Evolutionary conservation across 2,888 invertebrate genomes (phyloP).

Genomic region (Coremacera marginata): DNA sequence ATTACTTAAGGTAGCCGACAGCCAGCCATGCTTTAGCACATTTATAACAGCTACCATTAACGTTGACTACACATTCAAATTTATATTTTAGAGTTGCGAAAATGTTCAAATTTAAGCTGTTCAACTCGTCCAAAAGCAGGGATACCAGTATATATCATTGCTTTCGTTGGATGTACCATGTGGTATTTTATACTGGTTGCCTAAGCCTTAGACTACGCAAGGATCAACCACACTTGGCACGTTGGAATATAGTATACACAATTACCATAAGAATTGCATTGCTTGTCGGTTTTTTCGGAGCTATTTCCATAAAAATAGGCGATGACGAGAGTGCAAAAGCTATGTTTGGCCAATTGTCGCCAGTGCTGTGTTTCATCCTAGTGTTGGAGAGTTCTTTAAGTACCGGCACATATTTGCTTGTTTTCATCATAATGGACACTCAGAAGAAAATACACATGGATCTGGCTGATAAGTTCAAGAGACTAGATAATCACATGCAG

Average conservation of each 20-base stretch:
- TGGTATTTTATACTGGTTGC: conserved; percentile 54
- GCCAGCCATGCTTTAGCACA: no score
- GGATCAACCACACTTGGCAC: conserved; percentile 16
- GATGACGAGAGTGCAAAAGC: conserved; percentile 50
- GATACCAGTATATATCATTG: conserved; percentile 50
- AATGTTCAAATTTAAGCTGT: background rate
- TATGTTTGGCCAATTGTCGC: conserved; percentile 54
- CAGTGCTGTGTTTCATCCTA: conserved; percentile 55
- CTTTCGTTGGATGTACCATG: conserved; percentile 53
- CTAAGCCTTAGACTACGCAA: conserved; percentile 50
- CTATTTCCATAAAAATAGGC: conserved; percentile 51
- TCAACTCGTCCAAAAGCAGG: background rate
- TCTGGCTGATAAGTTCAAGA: conserved; percentile 51
- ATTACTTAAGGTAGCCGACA: no score
- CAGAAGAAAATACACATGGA: conserved; percentile 51
- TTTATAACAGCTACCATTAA: no score
- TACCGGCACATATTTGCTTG: conserved; percentile 49
- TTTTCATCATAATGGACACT: conserved; percentile 52
- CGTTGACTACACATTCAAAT: no score
- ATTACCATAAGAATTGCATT: conserved; percentile 39
- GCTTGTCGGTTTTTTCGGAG: conserved; percentile 50
- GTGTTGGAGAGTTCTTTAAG: conserved; percentile 53
- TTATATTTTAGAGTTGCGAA: no score
- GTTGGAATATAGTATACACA: conserved; percentile 39
- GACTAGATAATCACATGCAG: conserved; percentile 53